Conservation (phyloP, 2,888 invertebrate species). For the Chrysodeixis includens region DNA sequence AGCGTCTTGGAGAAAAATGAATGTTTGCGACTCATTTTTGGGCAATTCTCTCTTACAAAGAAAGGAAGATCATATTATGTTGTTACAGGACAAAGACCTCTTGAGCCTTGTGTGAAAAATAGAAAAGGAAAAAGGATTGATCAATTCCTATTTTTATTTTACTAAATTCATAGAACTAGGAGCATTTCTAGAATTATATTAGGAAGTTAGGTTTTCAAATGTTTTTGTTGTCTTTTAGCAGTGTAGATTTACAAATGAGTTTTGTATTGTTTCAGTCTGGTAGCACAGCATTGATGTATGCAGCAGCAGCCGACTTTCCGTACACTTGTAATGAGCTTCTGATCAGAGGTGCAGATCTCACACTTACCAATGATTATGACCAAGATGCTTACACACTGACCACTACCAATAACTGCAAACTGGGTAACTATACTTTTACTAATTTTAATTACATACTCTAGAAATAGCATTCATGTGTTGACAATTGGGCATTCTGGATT, state of each 20-base stretch:
- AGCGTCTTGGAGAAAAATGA: too few relatives aligned
- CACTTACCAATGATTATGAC: slow-evolving; percentile 93
- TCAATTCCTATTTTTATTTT: too few relatives aligned
- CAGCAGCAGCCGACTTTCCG: slow-evolving; percentile 96
- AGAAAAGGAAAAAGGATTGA: too few relatives aligned
- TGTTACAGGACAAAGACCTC: too few relatives aligned
- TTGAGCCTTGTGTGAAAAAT: too few relatives aligned
- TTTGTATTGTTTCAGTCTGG: slow-evolving; percentile 90
- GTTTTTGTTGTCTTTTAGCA: too few relatives aligned
- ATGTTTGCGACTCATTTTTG: too few relatives aligned
- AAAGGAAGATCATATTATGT: too few relatives aligned
- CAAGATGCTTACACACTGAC: slow-evolving; percentile 96
- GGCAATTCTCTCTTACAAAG: too few relatives aligned
- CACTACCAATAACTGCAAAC: slow-evolving; percentile 89
- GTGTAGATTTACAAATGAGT: background rate
- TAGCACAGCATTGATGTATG: slow-evolving; percentile 97
- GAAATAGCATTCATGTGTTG: background rate
- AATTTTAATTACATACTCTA: background rate
- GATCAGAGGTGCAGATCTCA: slow-evolving; percentile 94
- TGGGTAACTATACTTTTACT: slow-evolving; percentile 72
- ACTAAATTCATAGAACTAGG: too few relatives aligned
- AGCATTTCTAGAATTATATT: too few relatives aligned
- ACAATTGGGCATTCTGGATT: background rate
- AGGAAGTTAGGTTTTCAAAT: too few relatives aligned
- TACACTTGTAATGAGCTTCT: slow-evolving; percentile 96